Conservation (phyloP, 2,888 invertebrate genomes). For the Agrilus mali region DNA sequence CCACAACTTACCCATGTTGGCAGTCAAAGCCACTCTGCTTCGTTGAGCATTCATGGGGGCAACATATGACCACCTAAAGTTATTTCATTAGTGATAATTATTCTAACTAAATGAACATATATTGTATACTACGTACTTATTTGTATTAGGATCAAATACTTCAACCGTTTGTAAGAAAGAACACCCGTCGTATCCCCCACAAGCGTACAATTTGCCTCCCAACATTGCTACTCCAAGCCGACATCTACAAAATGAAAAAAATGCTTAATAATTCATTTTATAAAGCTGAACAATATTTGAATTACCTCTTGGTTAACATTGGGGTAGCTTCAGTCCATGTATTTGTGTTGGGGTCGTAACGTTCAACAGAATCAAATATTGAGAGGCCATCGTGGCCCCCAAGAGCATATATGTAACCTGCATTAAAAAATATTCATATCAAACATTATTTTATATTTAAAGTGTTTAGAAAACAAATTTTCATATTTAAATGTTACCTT, state of each 20-base stretch:
- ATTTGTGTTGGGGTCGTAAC: slow-evolving; percentile 61
- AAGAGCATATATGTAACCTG: slow-evolving; percentile 65
- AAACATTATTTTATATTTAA: background rate
- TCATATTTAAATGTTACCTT: slow-evolving; percentile 18
- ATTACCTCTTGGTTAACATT: slow-evolving; percentile 58
- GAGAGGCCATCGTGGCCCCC: slow-evolving; percentile 83
- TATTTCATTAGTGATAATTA: background rate
- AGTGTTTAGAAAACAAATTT: too few species aligned
- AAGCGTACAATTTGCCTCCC: slow-evolving; percentile 70
- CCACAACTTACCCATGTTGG: slow-evolving; percentile 75
- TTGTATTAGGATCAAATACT: slow-evolving; percentile 60
- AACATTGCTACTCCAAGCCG: slow-evolving; percentile 71
- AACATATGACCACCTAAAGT: slow-evolving; percentile 55
- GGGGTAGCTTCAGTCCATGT: slow-evolving; percentile 62
- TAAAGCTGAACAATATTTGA: background rate
- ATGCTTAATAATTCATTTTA: background rate
- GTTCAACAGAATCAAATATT: slow-evolving; percentile 77
- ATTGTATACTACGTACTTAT: slow-evolving; percentile 37
- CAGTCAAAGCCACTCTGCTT: slow-evolving; percentile 68
- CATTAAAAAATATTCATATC: slow-evolving; percentile 22
- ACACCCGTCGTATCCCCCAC: slow-evolving; percentile 76
- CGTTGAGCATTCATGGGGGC: slow-evolving; percentile 73
- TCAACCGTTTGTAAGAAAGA: slow-evolving; percentile 73
- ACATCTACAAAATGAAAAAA: slow-evolving; percentile 39
- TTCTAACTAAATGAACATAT: slow-evolving; percentile 3